Percentiles rank a stretch among this genome's conserved stretches.
These are phyloP conservation scores for Palloptera scutellata DNA, from an alignment of 2,888 invertebrate species.

Conservation along the genomic window DNA sequence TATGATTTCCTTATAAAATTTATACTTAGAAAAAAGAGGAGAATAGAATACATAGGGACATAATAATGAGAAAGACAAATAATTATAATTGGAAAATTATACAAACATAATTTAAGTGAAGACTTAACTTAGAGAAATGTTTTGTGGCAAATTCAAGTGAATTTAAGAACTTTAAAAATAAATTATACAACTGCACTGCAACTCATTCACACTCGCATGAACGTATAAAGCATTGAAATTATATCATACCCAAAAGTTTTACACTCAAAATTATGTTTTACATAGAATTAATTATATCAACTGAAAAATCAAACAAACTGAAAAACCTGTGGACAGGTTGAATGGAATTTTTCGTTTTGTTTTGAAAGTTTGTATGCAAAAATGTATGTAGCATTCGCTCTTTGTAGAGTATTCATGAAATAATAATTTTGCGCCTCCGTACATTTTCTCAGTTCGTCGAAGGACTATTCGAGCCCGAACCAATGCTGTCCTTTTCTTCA, in stretches of 20 bases:
- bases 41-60: neutral
- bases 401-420: no score
- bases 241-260: no score
- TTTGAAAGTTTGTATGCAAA: slow-evolving; percentile 17
- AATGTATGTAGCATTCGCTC: slow-evolving; percentile 20
- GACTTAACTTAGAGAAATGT: neutral
- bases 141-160: neutral
- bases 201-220: no score
- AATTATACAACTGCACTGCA: no score
- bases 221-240: no score
- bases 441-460: slow-evolving; percentile 66
- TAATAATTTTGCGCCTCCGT: no score
- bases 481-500: slow-evolving; percentile 70
- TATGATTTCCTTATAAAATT: neutral
- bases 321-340: slow-evolving; percentile 20
- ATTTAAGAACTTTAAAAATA: neutral
- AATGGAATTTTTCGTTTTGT: slow-evolving; percentile 22
- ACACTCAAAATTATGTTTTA: no score
- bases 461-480: slow-evolving; percentile 85
- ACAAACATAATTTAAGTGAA: neutral
- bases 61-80: neutral
- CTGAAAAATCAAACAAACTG: slow-evolving; percentile 10
- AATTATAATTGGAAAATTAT: neutral
- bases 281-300: neutral
- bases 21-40: neutral